Evolutionary conservation across 2,797 vertebrate species (phyloP).

Genomic region (Rachycentron canadum): DNA sequence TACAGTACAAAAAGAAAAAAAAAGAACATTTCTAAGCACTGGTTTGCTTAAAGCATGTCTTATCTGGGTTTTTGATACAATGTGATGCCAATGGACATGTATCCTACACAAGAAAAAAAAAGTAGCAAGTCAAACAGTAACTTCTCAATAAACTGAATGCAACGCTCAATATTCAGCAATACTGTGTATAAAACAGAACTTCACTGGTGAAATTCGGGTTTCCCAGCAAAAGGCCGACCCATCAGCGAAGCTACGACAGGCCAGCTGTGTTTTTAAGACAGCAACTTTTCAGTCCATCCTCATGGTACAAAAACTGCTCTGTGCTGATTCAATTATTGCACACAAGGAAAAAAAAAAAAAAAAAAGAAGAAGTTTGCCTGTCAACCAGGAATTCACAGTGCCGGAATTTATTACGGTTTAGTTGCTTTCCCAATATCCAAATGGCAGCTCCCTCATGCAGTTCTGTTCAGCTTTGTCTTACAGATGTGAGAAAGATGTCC

Average conservation of each 20-base stretch:
- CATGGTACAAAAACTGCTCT: conserved; percentile 43
- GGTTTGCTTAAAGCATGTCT: conserved; percentile 77
- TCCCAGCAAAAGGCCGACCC: conserved; percentile 21
- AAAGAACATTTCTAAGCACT: conserved; percentile 55
- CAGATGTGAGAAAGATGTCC: conserved; percentile 74
- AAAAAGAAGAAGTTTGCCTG: conserved; percentile 27
- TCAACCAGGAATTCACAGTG: conserved; percentile 38
- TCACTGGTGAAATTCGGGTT: conserved; percentile 38
- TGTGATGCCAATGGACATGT: conserved; percentile 71
- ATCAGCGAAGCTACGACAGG: conserved; percentile 43
- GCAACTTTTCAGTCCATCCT: conserved; percentile 62
- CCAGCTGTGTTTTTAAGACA: conserved; percentile 64
- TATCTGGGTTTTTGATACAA: conserved; percentile 75
- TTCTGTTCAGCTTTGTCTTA: conserved; percentile 71
- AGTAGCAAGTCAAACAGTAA: conserved; percentile 63
- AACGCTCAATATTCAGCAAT: conserved; percentile 82
- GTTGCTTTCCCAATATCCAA: conserved; percentile 63
- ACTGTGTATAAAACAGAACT: conserved; percentile 74
- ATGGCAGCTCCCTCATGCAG: conserved; percentile 79
- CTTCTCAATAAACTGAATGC: conserved; percentile 71
- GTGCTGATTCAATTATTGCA: conserved; percentile 55
- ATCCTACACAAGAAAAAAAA: conserved; percentile 47
- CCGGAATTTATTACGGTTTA: conserved; percentile 51
- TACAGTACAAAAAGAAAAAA: conserved; percentile 56
- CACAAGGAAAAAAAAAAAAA: conserved; percentile 15